Base-by-base conservation (phyloP, 1,140 invertebrate genomes). In the Probaryconus sp. region DNA sequence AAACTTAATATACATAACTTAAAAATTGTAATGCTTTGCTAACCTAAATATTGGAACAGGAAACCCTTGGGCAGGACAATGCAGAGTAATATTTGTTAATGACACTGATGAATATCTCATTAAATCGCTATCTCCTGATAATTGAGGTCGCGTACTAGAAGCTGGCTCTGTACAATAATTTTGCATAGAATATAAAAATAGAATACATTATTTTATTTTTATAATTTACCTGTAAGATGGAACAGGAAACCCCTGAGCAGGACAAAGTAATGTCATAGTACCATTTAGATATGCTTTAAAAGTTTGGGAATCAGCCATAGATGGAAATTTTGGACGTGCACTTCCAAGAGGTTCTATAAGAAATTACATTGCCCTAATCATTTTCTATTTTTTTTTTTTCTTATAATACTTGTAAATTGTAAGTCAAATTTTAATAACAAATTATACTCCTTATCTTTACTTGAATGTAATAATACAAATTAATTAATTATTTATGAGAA, bases 221-320 rank as follows among this genome's bases (percentile, higher is more conserved):
- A 6, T 7, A 24, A 61, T 81, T 87, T 86, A 92, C 91, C 91
- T 91, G 89, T 89, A 90, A 42, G 84, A 85, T 43, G 92, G 92
- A 74, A 91, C 89, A 63, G 92, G 92, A 82, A 89, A 93, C 60
- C 90, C 91, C 87, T 93, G 92, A 21, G 90, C 91, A 56, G 90
- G 89, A 84, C 91, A 92, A 45, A 91, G 81, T 38, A 92, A 76
- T 73, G 89, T 89, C 81, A 88, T 83, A 63, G 85, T 75, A 48
- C 82, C 82, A 73, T 79, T 77, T 26, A 86, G 80, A 16, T 42
- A 47, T 42, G 84, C 77, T 83, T 81, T 81, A 67, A 88, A 89
- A 13, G 79, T 65, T 79, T 87, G 85, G 35, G 64, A 83, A 40
- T 88, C 83, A 33, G 85, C 85, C 78, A 88, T 67, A 3, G 85